Evolutionary conservation across 1,140 invertebrate species (phyloP), one percentile per base, ranked within the genome.

Genomic region (Pollicipes pollicipes): DNA sequence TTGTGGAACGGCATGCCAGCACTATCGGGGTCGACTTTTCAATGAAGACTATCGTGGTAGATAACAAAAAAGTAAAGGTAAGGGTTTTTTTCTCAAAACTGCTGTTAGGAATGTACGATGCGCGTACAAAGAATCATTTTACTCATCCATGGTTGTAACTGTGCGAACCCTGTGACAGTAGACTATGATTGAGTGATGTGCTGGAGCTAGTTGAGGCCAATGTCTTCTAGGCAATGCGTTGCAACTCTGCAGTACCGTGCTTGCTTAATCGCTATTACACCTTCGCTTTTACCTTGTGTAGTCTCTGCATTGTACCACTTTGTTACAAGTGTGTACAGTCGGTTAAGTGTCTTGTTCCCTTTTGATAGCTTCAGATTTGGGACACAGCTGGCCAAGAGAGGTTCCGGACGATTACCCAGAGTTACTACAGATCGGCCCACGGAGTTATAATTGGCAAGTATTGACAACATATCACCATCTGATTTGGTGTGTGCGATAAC

Each of bases 11-110:
- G 75, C 93, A 96, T 80, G 91, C 91, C 29, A 95, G 90, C 77
- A 96, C 94, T 30, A 96, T 97, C 76, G 93, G 93, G 69, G 93
- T 97, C 31, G 94, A 97, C 82, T 97, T 96, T 81, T 95, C 91
- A 71, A 96, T 96, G 92, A 96, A 96, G 85, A 95, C 92, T 30
- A 84, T 97, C 16, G 83, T 89, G 70, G 87, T 97, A 68, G 93
- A 96, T 81, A 90, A 89, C 26, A 96, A 96, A 81, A 88, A 88
- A 83, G 88, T 96, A 71, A 96, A 97, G 87, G 92, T 95, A 82
- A n/a, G n/a, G n/a, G n/a, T n/a, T n/a, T n/a, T n/a, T n/a, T n/a
- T n/a, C n/a, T n/a, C n/a, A n/a, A n/a, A n/a, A n/a, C n/a, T n/a
- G n/a, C n/a, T n/a, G n/a, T n/a, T n/a, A n/a, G n/a, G n/a, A n/a